A percentile compares a stretch with the other conserved stretches of the same genome.
Evolutionary conservation across 2,888 invertebrate species (phyloP).

Genomic region (Resseliella maxima): DNA sequence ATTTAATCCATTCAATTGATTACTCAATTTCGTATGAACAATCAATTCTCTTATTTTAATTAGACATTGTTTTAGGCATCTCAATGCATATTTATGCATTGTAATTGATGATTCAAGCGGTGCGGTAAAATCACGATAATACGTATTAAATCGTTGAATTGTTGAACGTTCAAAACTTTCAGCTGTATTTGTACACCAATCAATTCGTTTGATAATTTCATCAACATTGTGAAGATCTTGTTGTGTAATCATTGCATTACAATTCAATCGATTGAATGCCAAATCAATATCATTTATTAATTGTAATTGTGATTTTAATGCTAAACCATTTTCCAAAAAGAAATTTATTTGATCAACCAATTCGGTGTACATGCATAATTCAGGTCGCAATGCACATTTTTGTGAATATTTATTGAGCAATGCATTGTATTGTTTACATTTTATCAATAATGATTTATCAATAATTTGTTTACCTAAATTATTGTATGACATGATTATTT

Average conservation of each 20-base stretch:
- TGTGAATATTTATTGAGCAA: constrained; percentile 62
- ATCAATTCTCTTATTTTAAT: constrained; percentile 64
- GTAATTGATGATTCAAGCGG: constrained; percentile 77
- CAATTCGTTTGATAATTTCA: constrained; percentile 63
- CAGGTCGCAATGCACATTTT: constrained; percentile 65
- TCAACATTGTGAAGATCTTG: constrained; percentile 59
- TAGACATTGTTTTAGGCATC: constrained; percentile 70
- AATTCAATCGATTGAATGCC: background rate
- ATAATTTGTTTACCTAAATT: constrained; percentile 64
- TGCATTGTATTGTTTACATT: background rate
- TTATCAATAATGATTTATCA: constrained; percentile 57
- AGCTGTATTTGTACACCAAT: constrained; percentile 66
- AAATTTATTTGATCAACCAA: constrained; percentile 65
- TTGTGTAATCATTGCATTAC: background rate
- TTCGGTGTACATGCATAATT: constrained; percentile 63
- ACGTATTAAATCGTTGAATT: constrained; percentile 70
- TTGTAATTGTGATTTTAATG: constrained; percentile 62
- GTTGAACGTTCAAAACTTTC: constrained; percentile 65
- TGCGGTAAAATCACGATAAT: constrained; percentile 83
- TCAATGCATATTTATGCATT: constrained; percentile 75
- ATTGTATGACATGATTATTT: constrained; percentile 65
- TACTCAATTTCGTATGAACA: background rate
- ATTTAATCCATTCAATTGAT: background rate
- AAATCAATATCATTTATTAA: constrained; percentile 60
- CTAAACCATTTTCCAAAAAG: constrained; percentile 65